phyloP scores from a whole-genome alignment of 2,797 vertebrate genomes.

The Hydrocynus forskahlii region DNA sequence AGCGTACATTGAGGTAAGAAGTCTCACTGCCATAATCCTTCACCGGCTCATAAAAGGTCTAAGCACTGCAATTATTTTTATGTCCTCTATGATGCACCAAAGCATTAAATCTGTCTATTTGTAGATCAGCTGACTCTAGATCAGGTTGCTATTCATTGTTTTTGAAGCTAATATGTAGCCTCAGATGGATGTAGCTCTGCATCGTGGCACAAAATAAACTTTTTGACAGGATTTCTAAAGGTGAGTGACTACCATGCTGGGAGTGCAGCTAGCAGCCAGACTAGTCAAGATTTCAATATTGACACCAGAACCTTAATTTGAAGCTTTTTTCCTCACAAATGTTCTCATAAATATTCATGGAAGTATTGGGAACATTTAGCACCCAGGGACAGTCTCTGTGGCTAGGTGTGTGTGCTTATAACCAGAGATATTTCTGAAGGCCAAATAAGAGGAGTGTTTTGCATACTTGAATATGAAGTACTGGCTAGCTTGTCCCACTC shows the following conservation, averaged over 20 bases:
- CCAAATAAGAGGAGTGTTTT: neutral
- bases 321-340: neutral
- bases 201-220: neutral
- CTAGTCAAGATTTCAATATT: neutral
- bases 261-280: neutral
- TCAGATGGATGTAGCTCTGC: neutral
- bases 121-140: neutral
- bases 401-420: neutral
- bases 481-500: neutral
- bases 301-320: neutral
- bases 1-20: conserved; percentile 90
- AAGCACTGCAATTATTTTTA: conserved; percentile 16
- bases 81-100: neutral
- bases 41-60: conserved; percentile 7
- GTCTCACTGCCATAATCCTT: neutral
- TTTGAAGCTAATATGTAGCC: neutral
- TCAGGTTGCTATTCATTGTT: neutral
- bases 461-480: neutral
- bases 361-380: neutral
- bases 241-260: neutral
- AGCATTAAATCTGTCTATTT: neutral
- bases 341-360: conserved; percentile 7
- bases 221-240: neutral
- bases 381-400: neutral
- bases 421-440: neutral